Conservation (phyloP, 2,888 invertebrate species). For the Eristalis pertinax region DNA sequence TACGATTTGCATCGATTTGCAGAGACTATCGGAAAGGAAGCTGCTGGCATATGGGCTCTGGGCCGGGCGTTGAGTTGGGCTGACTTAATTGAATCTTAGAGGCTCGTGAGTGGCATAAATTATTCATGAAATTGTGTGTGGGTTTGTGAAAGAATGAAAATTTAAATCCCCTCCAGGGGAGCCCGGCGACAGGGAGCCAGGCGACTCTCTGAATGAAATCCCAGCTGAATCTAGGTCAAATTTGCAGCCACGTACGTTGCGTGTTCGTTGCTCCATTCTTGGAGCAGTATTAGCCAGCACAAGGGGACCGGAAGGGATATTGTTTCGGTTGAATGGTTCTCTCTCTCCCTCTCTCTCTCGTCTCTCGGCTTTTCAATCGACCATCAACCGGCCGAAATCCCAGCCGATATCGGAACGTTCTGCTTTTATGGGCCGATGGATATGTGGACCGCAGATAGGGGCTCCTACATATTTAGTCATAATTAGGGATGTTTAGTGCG, state of each 20-base stretch:
- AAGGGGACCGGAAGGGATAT: not conserved
- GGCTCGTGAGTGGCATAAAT: conserved; percentile 47
- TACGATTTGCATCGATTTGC: conserved; percentile 42
- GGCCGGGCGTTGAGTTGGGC: not conserved
- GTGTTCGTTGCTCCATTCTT: conserved; percentile 9
- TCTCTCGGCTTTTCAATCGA: conserved; percentile 33
- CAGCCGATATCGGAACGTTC: conserved; percentile 18
- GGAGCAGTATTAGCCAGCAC: not conserved
- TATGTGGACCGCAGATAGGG: not conserved
- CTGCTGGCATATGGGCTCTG: conserved; percentile 10
- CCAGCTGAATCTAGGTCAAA: conserved; percentile 19
- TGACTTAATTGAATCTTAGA: conserved; percentile 53
- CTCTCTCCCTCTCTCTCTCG: not conserved
- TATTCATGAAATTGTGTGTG: conserved; percentile 15
- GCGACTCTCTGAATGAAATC: conserved; percentile 1
- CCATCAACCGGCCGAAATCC: conserved; percentile 22
- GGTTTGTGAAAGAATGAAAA: conserved; percentile 7
- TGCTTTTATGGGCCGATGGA: conserved; percentile 11
- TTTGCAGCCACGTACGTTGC: conserved; percentile 27
- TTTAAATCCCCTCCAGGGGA: conserved; percentile 2
- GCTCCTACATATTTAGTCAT: conserved; percentile 5
- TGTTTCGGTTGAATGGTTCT: not conserved
- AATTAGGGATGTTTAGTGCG: conserved; percentile 28
- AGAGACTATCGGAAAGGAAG: conserved; percentile 32
- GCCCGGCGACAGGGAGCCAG: not conserved